phyloP scores from a whole-genome alignment of 2,888 invertebrate genomes.

The Ophioninae sp. region DNA sequence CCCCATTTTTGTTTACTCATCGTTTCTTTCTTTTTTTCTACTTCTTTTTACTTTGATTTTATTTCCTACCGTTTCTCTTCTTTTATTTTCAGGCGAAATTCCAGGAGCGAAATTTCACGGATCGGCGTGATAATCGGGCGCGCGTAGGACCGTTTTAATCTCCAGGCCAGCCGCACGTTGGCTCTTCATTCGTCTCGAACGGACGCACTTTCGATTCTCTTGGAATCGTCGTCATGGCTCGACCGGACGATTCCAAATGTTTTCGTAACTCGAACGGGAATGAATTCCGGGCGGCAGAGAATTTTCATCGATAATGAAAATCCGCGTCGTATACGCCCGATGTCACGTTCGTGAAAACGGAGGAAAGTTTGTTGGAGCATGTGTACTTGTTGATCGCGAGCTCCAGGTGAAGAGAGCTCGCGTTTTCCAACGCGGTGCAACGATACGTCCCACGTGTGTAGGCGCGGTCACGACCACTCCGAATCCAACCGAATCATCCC shows the following conservation, averaged over 20 bases:
- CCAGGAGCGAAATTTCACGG: neutral
- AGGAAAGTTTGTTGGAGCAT: slow-evolving; percentile 37
- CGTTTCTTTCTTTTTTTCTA: neutral
- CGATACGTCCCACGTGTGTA: slow-evolving; percentile 56
- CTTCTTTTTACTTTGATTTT: slow-evolving; percentile 16
- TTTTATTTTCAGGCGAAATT: neutral
- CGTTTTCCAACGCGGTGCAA: slow-evolving; percentile 13
- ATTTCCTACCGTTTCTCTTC: neutral
- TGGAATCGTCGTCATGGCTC: neutral
- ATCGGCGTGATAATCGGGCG: neutral
- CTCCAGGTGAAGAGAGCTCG: slow-evolving; percentile 20
- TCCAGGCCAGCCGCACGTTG: neutral
- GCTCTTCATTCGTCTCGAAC: slow-evolving; percentile 3
- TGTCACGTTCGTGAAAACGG: neutral
- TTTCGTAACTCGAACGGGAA: neutral
- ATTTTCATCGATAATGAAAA: slow-evolving; percentile 15
- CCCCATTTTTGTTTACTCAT: slow-evolving; percentile 11
- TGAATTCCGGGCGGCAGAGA: neutral
- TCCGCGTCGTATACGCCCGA: neutral
- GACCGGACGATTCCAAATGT: slow-evolving; percentile 49
- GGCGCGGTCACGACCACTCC: slow-evolving; percentile 58
- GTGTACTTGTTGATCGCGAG: slow-evolving; percentile 61
- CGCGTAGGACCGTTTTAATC: neutral
- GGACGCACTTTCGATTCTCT: slow-evolving; percentile 5
- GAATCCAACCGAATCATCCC: slow-evolving; percentile 57